phyloP scores from a whole-genome alignment of 2,888 invertebrate genomes.

The Phorcus lineatus region DNA sequence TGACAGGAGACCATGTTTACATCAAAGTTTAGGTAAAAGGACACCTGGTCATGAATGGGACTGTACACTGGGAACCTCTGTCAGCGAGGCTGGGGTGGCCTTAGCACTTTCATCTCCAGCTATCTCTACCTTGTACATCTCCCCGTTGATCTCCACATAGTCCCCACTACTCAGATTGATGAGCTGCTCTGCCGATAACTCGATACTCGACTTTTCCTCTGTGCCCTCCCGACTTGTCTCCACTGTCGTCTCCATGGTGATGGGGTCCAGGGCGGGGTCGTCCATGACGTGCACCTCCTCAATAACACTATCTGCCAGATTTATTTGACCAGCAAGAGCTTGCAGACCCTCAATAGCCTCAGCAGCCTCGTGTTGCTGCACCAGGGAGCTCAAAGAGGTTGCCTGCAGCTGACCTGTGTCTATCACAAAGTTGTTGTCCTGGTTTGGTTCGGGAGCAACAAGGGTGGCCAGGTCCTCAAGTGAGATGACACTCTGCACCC shows the following conservation, averaged over 20 bases:
- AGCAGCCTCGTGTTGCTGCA: slow-evolving; percentile 60
- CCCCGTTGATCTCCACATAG: slow-evolving; percentile 72
- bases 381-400: background rate
- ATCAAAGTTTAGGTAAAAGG: too few species aligned
- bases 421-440: slow-evolving; percentile 33
- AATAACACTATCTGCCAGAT: slow-evolving; percentile 44
- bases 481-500: slow-evolving; percentile 44
- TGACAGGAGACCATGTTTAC: too few species aligned
- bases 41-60: too few species aligned
- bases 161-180: slow-evolving; percentile 69
- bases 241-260: background rate
- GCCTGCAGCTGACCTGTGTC: slow-evolving; percentile 29
- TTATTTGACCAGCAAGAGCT: slow-evolving; percentile 66
- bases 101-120: slow-evolving; percentile 15
- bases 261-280: background rate
- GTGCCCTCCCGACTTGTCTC: slow-evolving; percentile 10
- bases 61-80: background rate
- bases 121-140: slow-evolving; percentile 70
- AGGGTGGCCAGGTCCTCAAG: slow-evolving; percentile 58
- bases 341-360: slow-evolving; percentile 71
- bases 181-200: slow-evolving; percentile 67
- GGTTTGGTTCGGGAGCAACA: slow-evolving; percentile 23
- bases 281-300: slow-evolving; percentile 30
- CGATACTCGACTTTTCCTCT: slow-evolving; percentile 48
- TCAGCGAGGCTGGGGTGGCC: background rate